Conservation (phyloP, 1,140 invertebrate species). For the Brachionus rotundiformis region DNA sequence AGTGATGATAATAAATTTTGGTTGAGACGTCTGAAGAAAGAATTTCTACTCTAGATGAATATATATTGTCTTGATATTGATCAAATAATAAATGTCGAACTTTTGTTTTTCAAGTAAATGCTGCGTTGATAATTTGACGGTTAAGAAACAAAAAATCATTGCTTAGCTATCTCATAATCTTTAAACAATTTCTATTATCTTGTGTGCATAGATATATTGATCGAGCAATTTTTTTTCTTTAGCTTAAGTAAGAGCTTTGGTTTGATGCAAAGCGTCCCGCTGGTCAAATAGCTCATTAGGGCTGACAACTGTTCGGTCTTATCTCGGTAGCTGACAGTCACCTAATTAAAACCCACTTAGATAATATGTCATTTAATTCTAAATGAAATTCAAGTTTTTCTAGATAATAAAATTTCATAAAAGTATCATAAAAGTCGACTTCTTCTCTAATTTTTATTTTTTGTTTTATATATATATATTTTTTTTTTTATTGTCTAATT, state of each 20-base stretch:
- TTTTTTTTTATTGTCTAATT: background rate
- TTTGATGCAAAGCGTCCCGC: background rate
- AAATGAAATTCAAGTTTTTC: slow-evolving; percentile 22
- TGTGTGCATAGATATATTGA: background rate
- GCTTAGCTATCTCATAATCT: slow-evolving; percentile 10
- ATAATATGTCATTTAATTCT: slow-evolving; percentile 37
- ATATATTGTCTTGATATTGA: slow-evolving; percentile 43
- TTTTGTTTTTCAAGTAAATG: slow-evolving; percentile 51
- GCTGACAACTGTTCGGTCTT: background rate
- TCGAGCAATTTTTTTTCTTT: no score
- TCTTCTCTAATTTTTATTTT: no score
- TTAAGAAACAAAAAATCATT: slow-evolving; percentile 31
- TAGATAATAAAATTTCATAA: slow-evolving; percentile 23
- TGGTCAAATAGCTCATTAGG: background rate
- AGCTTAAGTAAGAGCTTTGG: background rate
- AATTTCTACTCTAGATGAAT: background rate
- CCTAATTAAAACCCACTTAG: slow-evolving; percentile 5
- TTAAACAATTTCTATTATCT: slow-evolving; percentile 24
- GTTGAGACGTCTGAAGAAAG: slow-evolving; percentile 27
- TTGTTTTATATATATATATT: no score
- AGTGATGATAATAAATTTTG: slow-evolving; percentile 48
- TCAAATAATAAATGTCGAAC: slow-evolving; percentile 50
- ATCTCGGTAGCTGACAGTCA: background rate
- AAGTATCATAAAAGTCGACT: slow-evolving; percentile 23
- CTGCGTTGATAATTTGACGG: slow-evolving; percentile 51